Percentiles rank a stretch among this genome's conserved stretches.
Evolutionary conservation across 2,113 vertebrate genomes (phyloP).

Genomic region (Oceanodroma tethys): DNA sequence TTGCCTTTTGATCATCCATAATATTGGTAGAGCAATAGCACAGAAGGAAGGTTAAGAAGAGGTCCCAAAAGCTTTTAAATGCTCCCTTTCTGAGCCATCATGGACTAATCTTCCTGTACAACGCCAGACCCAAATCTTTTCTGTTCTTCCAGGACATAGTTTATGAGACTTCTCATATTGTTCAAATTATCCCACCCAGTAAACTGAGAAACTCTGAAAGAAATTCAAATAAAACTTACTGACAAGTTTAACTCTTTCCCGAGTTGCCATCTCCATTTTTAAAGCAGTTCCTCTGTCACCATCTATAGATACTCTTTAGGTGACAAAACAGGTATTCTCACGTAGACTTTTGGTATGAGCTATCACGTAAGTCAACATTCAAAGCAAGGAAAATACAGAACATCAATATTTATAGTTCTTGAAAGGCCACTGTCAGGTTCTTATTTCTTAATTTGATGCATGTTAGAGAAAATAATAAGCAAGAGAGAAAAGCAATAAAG

Average conservation of each 20-base stretch:
- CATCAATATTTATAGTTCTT: background rate
- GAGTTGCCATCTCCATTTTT: background rate
- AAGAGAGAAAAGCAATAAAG: background rate
- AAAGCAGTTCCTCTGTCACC: background rate
- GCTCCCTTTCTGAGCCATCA: background rate
- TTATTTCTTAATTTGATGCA: background rate
- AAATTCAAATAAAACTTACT: background rate
- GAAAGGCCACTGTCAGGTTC: background rate
- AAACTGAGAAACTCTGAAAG: background rate
- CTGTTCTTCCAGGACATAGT: background rate
- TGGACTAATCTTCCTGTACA: background rate
- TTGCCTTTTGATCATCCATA: background rate
- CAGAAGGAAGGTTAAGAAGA: background rate
- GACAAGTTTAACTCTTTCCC: background rate
- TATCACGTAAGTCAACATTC: background rate
- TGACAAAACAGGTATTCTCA: background rate
- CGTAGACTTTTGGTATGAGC: background rate
- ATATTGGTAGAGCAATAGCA: background rate
- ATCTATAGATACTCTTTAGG: background rate
- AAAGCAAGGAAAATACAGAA: background rate
- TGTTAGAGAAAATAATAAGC: background rate
- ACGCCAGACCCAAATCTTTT: background rate
- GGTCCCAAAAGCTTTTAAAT: background rate
- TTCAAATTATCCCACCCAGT: background rate
- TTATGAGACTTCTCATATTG: background rate